phyloP scores from a whole-genome alignment of 1,140 invertebrate species.

The Trinorchestia longiramus region DNA sequence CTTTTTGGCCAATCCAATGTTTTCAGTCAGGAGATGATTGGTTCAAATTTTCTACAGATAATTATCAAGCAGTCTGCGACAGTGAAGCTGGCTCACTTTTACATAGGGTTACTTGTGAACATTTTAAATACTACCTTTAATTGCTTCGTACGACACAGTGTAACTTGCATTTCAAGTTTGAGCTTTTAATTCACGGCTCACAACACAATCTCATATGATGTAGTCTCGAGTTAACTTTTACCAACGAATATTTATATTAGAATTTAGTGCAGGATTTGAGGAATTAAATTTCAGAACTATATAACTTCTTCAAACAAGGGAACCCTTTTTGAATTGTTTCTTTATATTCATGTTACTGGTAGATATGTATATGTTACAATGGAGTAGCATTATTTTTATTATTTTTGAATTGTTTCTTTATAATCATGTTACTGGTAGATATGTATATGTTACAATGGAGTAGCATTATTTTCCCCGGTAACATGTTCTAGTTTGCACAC shows the following conservation, averaged over 20 bases:
- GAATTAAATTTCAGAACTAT: neutral
- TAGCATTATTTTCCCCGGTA: no score
- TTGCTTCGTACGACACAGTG: neutral
- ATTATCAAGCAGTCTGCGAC: neutral
- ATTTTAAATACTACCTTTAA: neutral
- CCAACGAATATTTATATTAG: neutral
- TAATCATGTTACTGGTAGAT: no score
- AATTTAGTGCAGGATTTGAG: neutral
- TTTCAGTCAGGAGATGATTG: neutral
- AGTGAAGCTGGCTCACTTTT: neutral
- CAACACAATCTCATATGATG: neutral
- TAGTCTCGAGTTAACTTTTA: neutral
- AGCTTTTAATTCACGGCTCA: neutral
- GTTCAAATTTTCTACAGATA: neutral
- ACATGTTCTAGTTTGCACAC: no score
- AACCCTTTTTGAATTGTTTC: no score
- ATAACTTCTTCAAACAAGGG: no score
- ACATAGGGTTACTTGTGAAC: neutral
- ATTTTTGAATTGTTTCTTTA: no score
- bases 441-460: no score
- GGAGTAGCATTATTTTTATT: no score
- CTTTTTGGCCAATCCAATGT: no score
- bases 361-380: no score
- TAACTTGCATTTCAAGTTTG: neutral
- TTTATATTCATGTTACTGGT: no score